phyloP scores from a whole-genome alignment of 2,113 vertebrate species.

The Turnix velox region DNA sequence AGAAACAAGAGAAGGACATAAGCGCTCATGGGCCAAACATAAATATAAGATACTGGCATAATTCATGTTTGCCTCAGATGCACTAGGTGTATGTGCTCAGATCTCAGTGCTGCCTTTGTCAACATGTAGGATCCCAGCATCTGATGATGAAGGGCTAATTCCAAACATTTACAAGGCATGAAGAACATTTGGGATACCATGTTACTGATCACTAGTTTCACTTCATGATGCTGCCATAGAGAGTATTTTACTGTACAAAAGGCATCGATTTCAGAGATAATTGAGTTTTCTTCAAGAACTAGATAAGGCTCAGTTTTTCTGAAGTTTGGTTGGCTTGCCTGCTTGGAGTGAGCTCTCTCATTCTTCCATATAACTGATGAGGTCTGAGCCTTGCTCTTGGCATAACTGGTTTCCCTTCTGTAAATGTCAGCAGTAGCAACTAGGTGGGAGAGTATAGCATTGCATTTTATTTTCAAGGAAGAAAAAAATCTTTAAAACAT shows the following conservation, averaged over 20 bases:
- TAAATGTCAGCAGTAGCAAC: not conserved
- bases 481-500: not conserved
- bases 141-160: not conserved
- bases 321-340: not conserved
- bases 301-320: not conserved
- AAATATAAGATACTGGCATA: not conserved
- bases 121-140: not conserved
- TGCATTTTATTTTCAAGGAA: not conserved
- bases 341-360: not conserved
- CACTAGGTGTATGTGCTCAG: not conserved
- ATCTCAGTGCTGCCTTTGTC: not conserved
- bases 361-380: not conserved
- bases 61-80: not conserved
- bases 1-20: not conserved
- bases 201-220: not conserved
- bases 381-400: not conserved
- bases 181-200: not conserved
- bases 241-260: not conserved
- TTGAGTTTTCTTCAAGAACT: not conserved
- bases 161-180: not conserved
- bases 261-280: not conserved
- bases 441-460: not conserved
- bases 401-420: not conserved
- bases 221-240: not conserved
- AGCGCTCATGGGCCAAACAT: not conserved